Conservation (phyloP, 2,113 vertebrate genomes). For the Arvicanthis niloticus region DNA sequence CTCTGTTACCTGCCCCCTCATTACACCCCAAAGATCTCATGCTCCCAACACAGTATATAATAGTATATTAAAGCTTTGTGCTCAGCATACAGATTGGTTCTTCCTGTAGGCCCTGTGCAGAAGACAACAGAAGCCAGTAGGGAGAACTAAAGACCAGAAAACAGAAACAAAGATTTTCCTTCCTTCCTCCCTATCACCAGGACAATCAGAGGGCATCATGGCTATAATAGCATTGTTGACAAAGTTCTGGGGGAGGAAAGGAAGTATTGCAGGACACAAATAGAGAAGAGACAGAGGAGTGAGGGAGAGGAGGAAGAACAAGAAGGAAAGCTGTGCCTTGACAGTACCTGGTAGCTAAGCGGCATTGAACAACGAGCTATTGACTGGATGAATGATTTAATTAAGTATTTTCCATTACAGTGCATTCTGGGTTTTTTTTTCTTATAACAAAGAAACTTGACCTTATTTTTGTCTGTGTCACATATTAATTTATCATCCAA, state of each 20-base stretch:
- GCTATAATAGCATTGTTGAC: constrained; percentile 1
- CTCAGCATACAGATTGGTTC: background rate
- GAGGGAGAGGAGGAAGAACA: background rate
- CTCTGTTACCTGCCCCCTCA: background rate
- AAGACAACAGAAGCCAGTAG: background rate
- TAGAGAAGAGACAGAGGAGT: background rate
- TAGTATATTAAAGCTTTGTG: background rate
- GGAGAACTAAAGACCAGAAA: background rate
- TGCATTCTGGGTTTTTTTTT: background rate
- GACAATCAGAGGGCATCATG: background rate
- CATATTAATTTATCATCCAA: constrained; percentile 55
- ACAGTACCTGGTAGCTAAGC: background rate
- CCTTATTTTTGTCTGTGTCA: constrained; percentile 59
- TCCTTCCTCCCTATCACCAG: background rate
- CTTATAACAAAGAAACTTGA: constrained; percentile 63
- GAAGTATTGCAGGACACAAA: background rate
- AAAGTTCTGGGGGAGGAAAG: background rate
- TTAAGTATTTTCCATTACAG: constrained; percentile 65
- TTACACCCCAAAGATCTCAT: background rate
- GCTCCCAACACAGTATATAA: background rate
- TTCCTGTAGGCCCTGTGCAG: background rate
- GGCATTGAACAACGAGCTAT: background rate
- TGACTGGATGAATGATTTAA: constrained; percentile 58
- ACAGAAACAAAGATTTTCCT: background rate
- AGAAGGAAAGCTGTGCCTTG: background rate